Evolutionary conservation across 2,888 invertebrate species (phyloP), one percentile per base, ranked within the genome.

Genomic region (Daptonema setosum): DNA sequence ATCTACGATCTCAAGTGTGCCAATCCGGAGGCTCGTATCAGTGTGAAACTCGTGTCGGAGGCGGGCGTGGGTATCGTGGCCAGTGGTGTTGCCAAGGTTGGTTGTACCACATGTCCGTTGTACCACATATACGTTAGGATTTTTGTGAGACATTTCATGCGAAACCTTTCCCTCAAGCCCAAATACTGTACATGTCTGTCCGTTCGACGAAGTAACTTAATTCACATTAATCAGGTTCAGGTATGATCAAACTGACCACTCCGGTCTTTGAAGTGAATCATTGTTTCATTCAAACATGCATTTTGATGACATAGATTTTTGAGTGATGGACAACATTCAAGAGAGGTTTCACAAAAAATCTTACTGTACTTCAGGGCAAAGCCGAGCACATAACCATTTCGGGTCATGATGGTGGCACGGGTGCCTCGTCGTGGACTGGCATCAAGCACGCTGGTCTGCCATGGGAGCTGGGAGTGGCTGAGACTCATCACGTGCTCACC

Each of bases 331-430:
- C n/a, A n/a, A 11, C 35, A 35, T 11, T 35, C 35, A 17, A 35
- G 17, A 8, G 8, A 35, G 35, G 8, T 35, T 35, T 35, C 8
- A 35, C 8, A 35, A 35, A 35, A 35, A 22, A 3, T 8, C 5
- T 2, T 17, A 35, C 43, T 8, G 22, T 2, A 5, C 29, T 63
- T 0, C 67, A 85, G 83, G 90, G 90, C 53, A 95, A 95, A 75
- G 91, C 91, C 0, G 95, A 95, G 69, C 95, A 95, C 73, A 87
- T 97, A 64, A 90, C 90, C 28, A 91, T 97, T 63, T 93, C 93
- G 1, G 97, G 97, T 0, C 95, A 97, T 74, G 97, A 97, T 75
- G 97, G 97, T 60, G 95, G 97, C 56, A 97, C 97, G 22, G 97
- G 97, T 35, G 97, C 95, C 52, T 87, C 87, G 69, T 88, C 88